phyloP scores from a whole-genome alignment of 1,140 invertebrate genomes.

The Ips nitidus region DNA sequence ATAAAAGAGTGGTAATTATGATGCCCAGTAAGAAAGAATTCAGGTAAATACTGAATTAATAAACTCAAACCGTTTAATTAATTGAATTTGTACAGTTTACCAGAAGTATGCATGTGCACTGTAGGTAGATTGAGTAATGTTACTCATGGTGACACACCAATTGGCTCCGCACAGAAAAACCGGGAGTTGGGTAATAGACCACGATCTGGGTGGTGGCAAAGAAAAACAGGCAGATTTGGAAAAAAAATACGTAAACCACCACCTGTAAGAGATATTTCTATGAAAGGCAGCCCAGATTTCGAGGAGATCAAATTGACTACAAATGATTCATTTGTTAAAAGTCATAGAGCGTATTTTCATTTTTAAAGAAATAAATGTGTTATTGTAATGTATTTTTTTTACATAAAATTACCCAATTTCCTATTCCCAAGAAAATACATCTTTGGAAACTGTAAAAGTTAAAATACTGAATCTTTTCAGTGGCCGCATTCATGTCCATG shows the following conservation, averaged over 20 bases:
- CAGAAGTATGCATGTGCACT: conserved; percentile 84
- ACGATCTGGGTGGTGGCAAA: conserved; percentile 88
- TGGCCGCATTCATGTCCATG: too few species aligned
- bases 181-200: conserved; percentile 87
- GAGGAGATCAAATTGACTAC: conserved; percentile 40
- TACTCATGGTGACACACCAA: conserved; percentile 69
- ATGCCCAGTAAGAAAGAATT: conserved; percentile 84
- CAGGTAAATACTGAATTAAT: conserved; percentile 20
- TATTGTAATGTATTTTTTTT: background rate
- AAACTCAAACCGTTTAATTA: background rate
- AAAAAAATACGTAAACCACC: conserved; percentile 77
- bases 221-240: conserved; percentile 86
- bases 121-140: conserved; percentile 88
- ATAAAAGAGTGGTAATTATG: conserved; percentile 76
- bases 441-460: too few species aligned
- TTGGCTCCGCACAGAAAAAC: conserved; percentile 81
- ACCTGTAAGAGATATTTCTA: conserved; percentile 53
- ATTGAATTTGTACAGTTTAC: conserved; percentile 57
- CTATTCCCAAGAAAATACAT: too few species aligned
- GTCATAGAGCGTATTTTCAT: conserved; percentile 36
- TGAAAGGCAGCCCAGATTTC: conserved; percentile 1
- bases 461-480: too few species aligned
- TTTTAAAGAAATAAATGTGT: conserved; percentile 33
- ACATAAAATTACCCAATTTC: background rate
- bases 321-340: conserved; percentile 39